A percentile compares a stretch with the other conserved stretches of the same genome.
Evolutionary conservation across 2,888 invertebrate genomes (phyloP).

Genomic region (Helleia helle): DNA sequence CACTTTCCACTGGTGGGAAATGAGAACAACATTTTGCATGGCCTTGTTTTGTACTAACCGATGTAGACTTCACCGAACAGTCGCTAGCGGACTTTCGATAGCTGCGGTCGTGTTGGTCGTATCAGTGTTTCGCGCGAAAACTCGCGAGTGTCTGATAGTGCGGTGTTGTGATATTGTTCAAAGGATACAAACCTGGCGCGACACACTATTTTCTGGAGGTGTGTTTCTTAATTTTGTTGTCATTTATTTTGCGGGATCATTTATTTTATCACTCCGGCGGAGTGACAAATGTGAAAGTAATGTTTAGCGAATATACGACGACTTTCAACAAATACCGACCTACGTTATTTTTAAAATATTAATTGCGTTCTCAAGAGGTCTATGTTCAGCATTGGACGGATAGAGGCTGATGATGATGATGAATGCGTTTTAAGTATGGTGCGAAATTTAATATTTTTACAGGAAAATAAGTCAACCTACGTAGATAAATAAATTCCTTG

Average conservation of each 20-base stretch:
- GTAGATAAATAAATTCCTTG: no score
- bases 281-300: conserved; percentile 11
- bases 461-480: no score
- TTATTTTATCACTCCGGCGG: background rate
- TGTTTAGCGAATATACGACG: background rate
- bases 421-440: no score
- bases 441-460: no score
- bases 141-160: conserved; percentile 48
- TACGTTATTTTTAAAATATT: no score
- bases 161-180: conserved; percentile 30
- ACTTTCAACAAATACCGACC: conserved; percentile 6
- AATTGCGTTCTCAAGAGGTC: no score
- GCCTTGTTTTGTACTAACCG: conserved; percentile 58
- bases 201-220: conserved; percentile 43
- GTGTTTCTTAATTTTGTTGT: conserved; percentile 25
- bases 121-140: conserved; percentile 26
- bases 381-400: no score
- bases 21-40: conserved; percentile 66
- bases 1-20: conserved; percentile 67
- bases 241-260: background rate
- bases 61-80: conserved; percentile 35
- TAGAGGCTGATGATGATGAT: no score
- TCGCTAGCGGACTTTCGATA: conserved; percentile 34
- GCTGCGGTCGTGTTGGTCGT: conserved; percentile 25
- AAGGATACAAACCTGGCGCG: conserved; percentile 64